These are phyloP conservation scores for Patella depressa DNA, from an alignment of 2,888 invertebrate species.

Conservation along the genomic window DNA sequence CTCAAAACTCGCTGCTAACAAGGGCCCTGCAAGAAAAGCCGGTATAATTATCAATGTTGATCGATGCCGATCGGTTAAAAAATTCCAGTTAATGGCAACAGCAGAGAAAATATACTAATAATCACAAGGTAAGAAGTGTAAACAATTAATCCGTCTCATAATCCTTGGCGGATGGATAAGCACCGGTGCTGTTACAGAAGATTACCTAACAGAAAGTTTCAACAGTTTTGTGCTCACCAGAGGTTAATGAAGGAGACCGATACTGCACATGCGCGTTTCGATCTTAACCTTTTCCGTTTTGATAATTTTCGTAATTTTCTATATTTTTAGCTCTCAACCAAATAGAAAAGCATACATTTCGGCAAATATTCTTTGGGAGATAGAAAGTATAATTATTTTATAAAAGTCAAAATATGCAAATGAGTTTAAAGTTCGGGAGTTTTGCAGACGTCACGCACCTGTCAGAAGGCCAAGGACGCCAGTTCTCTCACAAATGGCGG, in stretches of 20 bases:
- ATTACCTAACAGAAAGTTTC: conserved; percentile 1
- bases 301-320: background rate
- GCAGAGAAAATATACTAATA: background rate
- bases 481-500: conserved; percentile 78
- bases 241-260: conserved; percentile 10
- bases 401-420: too few species aligned
- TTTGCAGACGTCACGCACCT: too few species aligned
- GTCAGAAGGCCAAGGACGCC: background rate
- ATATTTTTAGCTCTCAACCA: background rate
- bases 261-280: background rate
- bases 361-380: too few species aligned
- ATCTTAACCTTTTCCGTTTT: background rate
- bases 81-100: background rate
- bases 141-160: background rate
- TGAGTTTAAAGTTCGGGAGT: too few species aligned
- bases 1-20: conserved; percentile 15
- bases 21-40: conserved; percentile 37
- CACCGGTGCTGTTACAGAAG: background rate
- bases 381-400: too few species aligned
- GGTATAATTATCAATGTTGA: conserved; percentile 16
- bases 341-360: too few species aligned
- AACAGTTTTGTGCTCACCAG: background rate
- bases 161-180: background rate
- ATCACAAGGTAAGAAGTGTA: background rate
- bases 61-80: too few species aligned